Conservation (phyloP, 2,113 vertebrate genomes). For the Cygnus atratus region DNA sequence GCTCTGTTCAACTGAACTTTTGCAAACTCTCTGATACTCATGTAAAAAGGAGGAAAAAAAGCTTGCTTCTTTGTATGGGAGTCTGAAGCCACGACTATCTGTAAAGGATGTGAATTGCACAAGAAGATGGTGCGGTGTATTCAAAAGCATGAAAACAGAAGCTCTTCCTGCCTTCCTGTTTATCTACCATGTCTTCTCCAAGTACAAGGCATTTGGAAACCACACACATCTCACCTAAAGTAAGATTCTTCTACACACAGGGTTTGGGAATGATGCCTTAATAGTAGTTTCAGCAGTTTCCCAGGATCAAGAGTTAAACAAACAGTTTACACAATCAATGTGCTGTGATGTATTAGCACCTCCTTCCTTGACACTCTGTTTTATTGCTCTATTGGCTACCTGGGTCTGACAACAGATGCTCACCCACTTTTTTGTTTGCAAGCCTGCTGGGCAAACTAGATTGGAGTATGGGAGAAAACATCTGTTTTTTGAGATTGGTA, state of each 20-base stretch:
- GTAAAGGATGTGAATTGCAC: neutral
- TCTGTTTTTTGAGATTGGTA: neutral
- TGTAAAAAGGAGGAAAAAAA: neutral
- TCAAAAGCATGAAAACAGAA: neutral
- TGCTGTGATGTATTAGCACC: neutral
- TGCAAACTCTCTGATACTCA: neutral
- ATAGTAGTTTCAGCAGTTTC: neutral
- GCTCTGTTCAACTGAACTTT: neutral
- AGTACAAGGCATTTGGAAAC: neutral
- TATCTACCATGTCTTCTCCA: neutral
- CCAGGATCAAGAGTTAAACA: neutral
- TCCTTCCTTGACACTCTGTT: neutral
- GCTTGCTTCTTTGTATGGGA: neutral
- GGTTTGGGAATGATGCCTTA: neutral
- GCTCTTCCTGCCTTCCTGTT: neutral
- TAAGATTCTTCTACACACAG: neutral
- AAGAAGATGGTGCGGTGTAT: neutral
- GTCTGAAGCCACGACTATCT: neutral
- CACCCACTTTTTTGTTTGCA: neutral
- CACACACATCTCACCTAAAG: neutral
- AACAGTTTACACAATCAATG: neutral
- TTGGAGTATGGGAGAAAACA: neutral
- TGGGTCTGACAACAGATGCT: neutral
- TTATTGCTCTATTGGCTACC: neutral
- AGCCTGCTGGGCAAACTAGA: neutral